Percentiles rank a stretch among this genome's conserved stretches.
Evolutionary conservation across 2,113 vertebrate species (phyloP).

Genomic region (Sigmodon hispidus): DNA sequence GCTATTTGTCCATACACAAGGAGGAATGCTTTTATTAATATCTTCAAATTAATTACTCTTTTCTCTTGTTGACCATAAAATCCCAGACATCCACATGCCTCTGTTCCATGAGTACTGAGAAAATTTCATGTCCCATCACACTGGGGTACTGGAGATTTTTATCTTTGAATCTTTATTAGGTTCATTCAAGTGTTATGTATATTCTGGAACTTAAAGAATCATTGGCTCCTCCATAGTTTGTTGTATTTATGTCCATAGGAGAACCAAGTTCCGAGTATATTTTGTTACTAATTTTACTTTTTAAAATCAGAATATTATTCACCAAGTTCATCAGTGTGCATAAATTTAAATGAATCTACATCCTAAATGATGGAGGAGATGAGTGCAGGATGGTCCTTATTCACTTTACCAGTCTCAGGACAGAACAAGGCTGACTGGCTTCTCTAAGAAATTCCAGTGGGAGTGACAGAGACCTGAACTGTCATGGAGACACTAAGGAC

Average conservation of each 20-base stretch:
- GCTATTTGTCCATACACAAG: not conserved
- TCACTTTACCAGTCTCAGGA: not conserved
- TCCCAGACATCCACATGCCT: not conserved
- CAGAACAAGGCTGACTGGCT: no score
- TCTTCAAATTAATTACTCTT: not conserved
- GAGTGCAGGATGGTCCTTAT: not conserved
- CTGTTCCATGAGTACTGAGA: not conserved
- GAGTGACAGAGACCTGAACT: no score
- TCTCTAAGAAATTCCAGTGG: no score
- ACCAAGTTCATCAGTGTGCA: not conserved
- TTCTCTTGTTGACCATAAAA: not conserved
- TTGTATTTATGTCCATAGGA: not conserved
- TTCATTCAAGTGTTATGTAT: not conserved
- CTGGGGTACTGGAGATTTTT: not conserved
- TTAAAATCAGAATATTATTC: not conserved
- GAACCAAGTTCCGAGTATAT: no score
- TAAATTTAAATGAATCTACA: not conserved
- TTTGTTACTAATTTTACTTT: not conserved
- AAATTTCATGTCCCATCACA: not conserved
- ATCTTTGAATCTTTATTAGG: not conserved
- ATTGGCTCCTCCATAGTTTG: not conserved
- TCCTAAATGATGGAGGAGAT: not conserved
- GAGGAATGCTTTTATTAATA: not conserved
- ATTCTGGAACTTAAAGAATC: not conserved
- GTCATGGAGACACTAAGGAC: no score